These are phyloP conservation scores for Drosophila miranda DNA, from an alignment of 1,140 invertebrate genomes.

Conservation along the genomic window DNA sequence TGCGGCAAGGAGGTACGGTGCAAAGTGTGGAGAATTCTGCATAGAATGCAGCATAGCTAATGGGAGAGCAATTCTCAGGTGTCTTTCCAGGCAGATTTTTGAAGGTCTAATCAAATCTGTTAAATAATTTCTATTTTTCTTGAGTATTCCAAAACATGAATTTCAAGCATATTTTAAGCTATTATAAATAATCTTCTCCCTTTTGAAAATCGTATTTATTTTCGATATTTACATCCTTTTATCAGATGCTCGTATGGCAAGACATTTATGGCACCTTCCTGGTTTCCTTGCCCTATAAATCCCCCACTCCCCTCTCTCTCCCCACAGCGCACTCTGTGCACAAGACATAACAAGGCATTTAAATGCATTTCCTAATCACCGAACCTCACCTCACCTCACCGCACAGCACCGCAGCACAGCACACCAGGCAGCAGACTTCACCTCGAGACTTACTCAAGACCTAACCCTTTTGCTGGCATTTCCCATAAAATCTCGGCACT, in stretches of 20 bases:
- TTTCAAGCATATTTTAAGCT: not conserved
- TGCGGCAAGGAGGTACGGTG: not conserved
- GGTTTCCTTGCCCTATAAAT: not conserved
- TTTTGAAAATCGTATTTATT: too few relatives aligned
- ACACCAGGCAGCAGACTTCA: conserved; percentile 1
- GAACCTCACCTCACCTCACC: conserved; percentile 34
- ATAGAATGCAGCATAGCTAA: conserved; percentile 53
- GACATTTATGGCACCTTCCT: conserved; percentile 47
- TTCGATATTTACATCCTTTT: conserved; percentile 1
- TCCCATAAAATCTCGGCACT: conserved; percentile 73
- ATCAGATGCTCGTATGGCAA: conserved; percentile 10
- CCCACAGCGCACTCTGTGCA: too few relatives aligned
- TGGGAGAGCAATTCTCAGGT: not conserved
- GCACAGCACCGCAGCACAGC: conserved; percentile 11
- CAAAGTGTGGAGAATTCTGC: conserved; percentile 23
- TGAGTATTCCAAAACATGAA: too few relatives aligned
- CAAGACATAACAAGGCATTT: conserved; percentile 24
- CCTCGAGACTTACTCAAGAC: conserved; percentile 28
- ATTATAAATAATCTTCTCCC: not conserved
- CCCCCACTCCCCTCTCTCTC: too few relatives aligned
- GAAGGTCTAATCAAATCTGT: too few relatives aligned
- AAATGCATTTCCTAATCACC: conserved; percentile 55
- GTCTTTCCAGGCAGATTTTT: not conserved
- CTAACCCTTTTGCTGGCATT: conserved; percentile 64
- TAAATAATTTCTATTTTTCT: not conserved